phyloP scores from a whole-genome alignment of 2,113 vertebrate species.

The Salvator merianae region DNA sequence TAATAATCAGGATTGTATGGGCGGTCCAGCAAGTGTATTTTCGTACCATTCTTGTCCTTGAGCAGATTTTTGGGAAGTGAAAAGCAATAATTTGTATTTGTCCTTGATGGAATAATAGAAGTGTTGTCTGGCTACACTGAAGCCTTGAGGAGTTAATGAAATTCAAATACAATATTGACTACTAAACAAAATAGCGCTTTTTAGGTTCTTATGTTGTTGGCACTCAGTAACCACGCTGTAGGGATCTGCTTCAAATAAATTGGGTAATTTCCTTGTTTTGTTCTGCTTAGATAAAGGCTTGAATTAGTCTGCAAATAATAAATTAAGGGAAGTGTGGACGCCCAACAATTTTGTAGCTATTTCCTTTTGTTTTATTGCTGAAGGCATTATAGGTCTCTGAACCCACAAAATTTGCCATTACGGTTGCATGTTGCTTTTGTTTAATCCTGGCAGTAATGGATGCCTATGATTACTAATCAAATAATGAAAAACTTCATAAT shows the following conservation, averaged over 20 bases:
- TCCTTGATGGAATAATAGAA: background rate
- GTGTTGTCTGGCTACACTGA: background rate
- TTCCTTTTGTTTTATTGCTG: constrained; percentile 37
- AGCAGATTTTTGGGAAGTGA: background rate
- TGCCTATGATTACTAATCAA: background rate
- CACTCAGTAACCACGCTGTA: background rate
- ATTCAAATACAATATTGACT: constrained; percentile 18
- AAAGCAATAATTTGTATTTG: background rate
- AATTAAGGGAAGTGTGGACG: constrained; percentile 11
- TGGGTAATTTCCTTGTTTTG: constrained; percentile 44
- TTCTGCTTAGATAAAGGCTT: constrained; percentile 41
- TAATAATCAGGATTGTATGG: constrained; percentile 7
- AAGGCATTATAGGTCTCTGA: background rate
- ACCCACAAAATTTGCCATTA: background rate
- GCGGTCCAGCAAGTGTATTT: background rate
- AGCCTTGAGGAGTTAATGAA: constrained; percentile 2
- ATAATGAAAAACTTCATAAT: background rate
- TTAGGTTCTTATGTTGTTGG: background rate
- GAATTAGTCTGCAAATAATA: constrained; percentile 42
- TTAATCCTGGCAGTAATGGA: background rate
- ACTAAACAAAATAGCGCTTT: background rate
- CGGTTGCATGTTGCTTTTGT: constrained; percentile 7
- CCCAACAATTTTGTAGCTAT: constrained; percentile 24
- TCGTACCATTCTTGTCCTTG: background rate
- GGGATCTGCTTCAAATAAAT: background rate